phyloP scores from a whole-genome alignment of 2,113 vertebrate genomes.

The Coturnix japonica region DNA sequence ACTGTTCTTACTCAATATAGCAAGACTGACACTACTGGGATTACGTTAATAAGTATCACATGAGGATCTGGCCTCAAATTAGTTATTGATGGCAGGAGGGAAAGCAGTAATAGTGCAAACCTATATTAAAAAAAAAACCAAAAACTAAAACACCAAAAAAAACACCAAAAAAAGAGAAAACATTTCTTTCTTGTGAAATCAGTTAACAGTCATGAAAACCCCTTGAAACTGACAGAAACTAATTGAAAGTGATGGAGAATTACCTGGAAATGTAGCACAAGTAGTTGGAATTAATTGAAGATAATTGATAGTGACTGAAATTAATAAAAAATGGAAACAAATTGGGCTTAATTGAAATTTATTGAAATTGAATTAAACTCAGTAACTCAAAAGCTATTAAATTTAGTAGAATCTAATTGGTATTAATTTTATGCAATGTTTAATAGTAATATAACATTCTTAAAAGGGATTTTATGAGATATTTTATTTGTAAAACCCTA shows the following conservation, averaged over 20 bases:
- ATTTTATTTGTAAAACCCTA: conserved; percentile 48
- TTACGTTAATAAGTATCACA: background rate
- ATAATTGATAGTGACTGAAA: conserved; percentile 80
- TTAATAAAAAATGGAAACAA: conserved; percentile 81
- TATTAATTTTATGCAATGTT: conserved; percentile 75
- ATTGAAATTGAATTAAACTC: conserved; percentile 80
- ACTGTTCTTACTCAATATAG: accelerated
- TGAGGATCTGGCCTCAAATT: background rate
- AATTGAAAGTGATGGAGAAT: conserved; percentile 79
- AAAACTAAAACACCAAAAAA: no score
- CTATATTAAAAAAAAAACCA: background rate
- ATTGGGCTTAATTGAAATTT: conserved; percentile 81
- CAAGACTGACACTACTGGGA: background rate
- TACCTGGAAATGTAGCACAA: conserved; percentile 80
- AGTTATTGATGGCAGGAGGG: background rate
- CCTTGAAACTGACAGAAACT: conserved; percentile 76
- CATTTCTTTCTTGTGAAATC: conserved; percentile 68
- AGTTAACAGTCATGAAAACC: conserved; percentile 55
- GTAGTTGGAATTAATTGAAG: conserved; percentile 80
- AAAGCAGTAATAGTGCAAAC: background rate
- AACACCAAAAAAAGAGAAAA: background rate
- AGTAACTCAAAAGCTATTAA: conserved; percentile 79
- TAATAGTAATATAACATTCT: conserved; percentile 68
- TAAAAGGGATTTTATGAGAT: conserved; percentile 53
- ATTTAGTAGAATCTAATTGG: conserved; percentile 77